Base-by-base conservation (phyloP, 2,888 invertebrate genomes). In the Drosophila multiciliata region DNA sequence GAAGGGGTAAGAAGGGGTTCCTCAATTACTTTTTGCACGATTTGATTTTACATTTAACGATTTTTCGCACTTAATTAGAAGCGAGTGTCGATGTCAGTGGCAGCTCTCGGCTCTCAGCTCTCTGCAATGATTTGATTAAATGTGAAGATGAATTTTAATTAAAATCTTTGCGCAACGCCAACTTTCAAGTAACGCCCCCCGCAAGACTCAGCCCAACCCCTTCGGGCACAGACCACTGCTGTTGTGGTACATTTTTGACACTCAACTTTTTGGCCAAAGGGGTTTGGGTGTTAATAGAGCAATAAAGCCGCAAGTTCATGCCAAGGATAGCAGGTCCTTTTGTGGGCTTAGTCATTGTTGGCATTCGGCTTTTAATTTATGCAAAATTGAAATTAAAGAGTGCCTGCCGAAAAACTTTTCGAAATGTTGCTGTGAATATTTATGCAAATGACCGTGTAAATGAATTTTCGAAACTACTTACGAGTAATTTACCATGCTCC, bases 51-150 rank as follows among this genome's bases (percentile, higher is more conserved):
- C 91, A 91, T 90, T 92, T 91, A 91, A 92, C 90, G 91, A 92
- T 92, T 92, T 91, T 92, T 92, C 92, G 91, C 92, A 92, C 92
- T 92, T 92, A 92, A 92, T 92, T 92, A 92, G 92, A 92, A 92
- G 89, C 82, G 79, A 87, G 85, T 85, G 87, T 88, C 88, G 88
- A 85, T 82, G 89, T 88, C 89, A 88, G 88, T 66, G 72, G 84
- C 82, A 88, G 89, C 53, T 50, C 63, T 45, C 60, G 26, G 48
- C 53, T 50, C 63, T 45, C 60, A 35, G 48, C 50, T 61, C 82
- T 65, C 66, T 26, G 68, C 81, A 68, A 91, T 92, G 91, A 92
- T 92, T 92, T 92, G 92, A 92, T 92, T 92, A 92, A 92, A 92
- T 90, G 91, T 91, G 91, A 91, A 92, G 92, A 92, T 92, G 92